Conservation (phyloP, 2,113 vertebrate species). For the Chloroceryle aenea region DNA sequence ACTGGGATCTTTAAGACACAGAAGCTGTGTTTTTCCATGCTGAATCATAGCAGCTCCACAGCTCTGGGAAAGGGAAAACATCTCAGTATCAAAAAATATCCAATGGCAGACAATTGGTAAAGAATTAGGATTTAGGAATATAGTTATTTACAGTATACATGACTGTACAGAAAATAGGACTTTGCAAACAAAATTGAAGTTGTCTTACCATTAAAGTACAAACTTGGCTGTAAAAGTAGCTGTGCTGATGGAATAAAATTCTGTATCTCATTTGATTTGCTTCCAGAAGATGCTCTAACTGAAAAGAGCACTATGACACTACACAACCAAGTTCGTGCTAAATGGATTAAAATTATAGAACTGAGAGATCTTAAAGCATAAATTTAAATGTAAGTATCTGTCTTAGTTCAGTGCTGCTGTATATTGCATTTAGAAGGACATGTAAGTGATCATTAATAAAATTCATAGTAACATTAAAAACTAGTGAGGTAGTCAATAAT, state of each 20-base stretch:
- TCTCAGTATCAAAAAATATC: background rate
- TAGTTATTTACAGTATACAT: background rate
- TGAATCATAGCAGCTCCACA: background rate
- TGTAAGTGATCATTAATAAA: slow-evolving; percentile 26
- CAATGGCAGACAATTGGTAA: background rate
- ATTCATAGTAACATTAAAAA: slow-evolving; percentile 39
- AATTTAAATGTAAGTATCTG: slow-evolving; percentile 32
- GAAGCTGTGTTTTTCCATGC: background rate
- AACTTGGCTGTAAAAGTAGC: background rate
- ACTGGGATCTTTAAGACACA: background rate
- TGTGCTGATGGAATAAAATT: background rate
- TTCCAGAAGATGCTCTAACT: slow-evolving; percentile 32
- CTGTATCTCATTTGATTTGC: slow-evolving; percentile 4
- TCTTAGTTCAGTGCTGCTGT: background rate
- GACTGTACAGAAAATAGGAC: background rate
- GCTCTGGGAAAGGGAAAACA: background rate
- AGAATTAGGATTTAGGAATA: background rate
- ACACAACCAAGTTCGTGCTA: slow-evolving; percentile 12
- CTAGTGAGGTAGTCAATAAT: slow-evolving; percentile 27
- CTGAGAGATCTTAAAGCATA: background rate
- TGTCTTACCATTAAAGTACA: background rate
- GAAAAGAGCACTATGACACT: background rate
- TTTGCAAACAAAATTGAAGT: background rate
- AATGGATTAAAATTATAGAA: slow-evolving; percentile 51
- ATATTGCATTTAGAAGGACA: slow-evolving; percentile 15